These are phyloP conservation scores for Stegophylla sp. DNA, from an alignment of 2,888 invertebrate genomes.

Conservation along the genomic window DNA sequence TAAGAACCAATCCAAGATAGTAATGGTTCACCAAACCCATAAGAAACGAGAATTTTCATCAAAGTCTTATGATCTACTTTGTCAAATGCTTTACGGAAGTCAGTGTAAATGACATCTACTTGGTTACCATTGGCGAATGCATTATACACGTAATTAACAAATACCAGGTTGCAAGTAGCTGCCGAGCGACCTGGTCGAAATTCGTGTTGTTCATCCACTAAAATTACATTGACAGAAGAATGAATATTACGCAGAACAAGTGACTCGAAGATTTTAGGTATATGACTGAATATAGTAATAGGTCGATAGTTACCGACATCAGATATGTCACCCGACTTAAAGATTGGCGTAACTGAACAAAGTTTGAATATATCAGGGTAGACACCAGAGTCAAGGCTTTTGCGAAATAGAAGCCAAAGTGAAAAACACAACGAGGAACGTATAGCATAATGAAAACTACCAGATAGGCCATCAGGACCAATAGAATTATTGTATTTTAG, in stretches of 20 bases:
- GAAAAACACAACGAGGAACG: neutral
- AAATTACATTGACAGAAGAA: too few relatives aligned
- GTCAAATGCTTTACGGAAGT: too few relatives aligned
- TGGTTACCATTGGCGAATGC: too few relatives aligned
- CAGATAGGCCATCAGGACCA: neutral
- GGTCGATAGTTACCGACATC: constrained; percentile 11
- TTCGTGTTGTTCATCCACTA: too few relatives aligned
- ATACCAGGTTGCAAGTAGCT: too few relatives aligned
- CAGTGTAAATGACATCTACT: too few relatives aligned
- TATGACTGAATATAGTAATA: neutral
- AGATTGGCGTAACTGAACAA: neutral
- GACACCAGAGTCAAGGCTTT: neutral
- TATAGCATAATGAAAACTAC: neutral
- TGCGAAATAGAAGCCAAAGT: neutral
- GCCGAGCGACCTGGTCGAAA: too few relatives aligned
- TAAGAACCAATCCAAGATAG: neutral
- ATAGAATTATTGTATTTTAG: neutral
- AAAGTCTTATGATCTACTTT: too few relatives aligned
- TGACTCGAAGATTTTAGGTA: neutral
- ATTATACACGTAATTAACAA: too few relatives aligned
- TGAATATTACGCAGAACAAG: too few relatives aligned
- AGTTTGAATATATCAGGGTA: constrained; percentile 7
- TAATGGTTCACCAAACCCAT: neutral
- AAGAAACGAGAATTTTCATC: too few relatives aligned
- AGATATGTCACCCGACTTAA: neutral